Conservation (phyloP, 1,140 invertebrate species). For the Campoletis sonorensis region DNA sequence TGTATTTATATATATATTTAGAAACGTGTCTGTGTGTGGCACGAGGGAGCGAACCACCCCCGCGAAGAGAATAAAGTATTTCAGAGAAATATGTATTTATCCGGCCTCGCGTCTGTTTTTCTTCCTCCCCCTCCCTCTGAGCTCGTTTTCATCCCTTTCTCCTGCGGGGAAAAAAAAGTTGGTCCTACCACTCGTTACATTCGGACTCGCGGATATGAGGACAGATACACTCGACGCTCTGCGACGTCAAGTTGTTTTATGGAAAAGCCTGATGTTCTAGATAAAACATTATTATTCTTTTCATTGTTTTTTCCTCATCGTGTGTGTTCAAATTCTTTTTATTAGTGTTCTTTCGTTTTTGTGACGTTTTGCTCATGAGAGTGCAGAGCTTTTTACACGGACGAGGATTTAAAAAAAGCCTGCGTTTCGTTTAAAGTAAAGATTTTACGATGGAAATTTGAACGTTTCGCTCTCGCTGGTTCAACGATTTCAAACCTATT, state of each 20-base stretch:
- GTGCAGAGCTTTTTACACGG: background rate
- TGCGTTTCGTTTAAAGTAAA: too few relatives aligned
- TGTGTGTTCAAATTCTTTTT: background rate
- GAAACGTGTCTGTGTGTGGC: background rate
- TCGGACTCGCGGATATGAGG: conserved; percentile 27
- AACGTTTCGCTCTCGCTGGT: too few relatives aligned
- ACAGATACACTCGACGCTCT: conserved; percentile 11
- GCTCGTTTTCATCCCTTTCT: conserved; percentile 23
- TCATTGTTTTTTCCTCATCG: background rate
- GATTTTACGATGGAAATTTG: too few relatives aligned
- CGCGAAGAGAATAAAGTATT: conserved; percentile 25
- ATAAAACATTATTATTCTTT: conserved; percentile 11
- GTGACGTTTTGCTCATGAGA: too few relatives aligned
- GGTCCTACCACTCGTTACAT: background rate
- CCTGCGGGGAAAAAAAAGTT: conserved; percentile 1
- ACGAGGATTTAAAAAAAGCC: too few relatives aligned
- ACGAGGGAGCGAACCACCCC: background rate
- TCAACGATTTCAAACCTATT: too few relatives aligned
- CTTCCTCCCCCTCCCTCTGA: background rate
- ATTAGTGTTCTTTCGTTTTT: too few relatives aligned
- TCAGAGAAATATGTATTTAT: conserved; percentile 44
- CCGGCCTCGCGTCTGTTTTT: conserved; percentile 37
- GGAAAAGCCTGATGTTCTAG: background rate
- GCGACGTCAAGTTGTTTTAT: conserved; percentile 28
- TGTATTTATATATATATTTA: conserved; percentile 8